Percentiles rank a stretch among this genome's conserved stretches.
Conservation (phyloP, 2,113 vertebrate species). For the Halcyon senegalensis region DNA sequence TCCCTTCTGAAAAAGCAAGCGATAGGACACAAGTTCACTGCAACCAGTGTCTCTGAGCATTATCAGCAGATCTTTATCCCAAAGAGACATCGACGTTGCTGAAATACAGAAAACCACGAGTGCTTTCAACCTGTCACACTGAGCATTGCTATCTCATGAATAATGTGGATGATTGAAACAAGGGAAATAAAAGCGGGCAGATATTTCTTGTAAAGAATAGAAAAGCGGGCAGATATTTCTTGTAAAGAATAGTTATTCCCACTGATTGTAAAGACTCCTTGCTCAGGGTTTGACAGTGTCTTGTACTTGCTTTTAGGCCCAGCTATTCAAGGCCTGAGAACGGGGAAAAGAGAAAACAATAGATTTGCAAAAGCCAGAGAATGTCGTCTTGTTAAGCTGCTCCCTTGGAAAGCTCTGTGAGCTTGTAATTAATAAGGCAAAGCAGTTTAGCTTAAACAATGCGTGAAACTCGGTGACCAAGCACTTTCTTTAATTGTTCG, state of each 20-base stretch:
- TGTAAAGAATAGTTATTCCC: not conserved
- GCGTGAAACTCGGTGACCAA: not conserved
- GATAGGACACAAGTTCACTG: not conserved
- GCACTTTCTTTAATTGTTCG: slow-evolving; percentile 10
- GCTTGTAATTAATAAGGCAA: slow-evolving; percentile 50
- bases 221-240: not conserved
- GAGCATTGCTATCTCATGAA: not conserved
- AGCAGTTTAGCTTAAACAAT: slow-evolving; percentile 25
- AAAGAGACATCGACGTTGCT: not conserved
- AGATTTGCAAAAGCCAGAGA: not conserved
- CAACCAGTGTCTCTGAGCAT: not conserved
- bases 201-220: not conserved
- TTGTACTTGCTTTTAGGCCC: not conserved
- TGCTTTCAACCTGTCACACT: not conserved
- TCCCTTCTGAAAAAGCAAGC: not conserved
- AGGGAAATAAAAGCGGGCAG: not conserved
- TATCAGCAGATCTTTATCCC: not conserved
- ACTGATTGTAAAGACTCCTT: not conserved
- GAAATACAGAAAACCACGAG: not conserved
- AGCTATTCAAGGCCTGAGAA: not conserved
- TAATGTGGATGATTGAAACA: not conserved
- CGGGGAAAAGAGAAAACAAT: not conserved
- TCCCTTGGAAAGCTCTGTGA: not conserved
- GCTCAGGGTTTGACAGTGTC: not conserved
- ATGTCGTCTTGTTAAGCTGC: slow-evolving; percentile 20